Base-by-base conservation (phyloP, 2,113 vertebrate species). In the Ailuropoda melanoleuca region DNA sequence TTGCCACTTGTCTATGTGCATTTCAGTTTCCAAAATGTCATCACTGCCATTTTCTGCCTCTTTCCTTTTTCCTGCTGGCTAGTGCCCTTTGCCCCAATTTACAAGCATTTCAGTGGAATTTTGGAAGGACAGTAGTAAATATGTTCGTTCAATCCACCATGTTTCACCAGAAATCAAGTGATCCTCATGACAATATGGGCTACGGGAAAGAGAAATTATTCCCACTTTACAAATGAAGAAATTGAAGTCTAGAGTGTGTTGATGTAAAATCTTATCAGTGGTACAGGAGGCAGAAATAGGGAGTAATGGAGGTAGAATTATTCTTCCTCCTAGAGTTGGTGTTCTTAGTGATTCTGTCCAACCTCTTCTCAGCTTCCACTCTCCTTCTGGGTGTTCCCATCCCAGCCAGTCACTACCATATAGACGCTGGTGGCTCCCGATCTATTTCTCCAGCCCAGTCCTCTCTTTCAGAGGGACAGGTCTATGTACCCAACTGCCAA, bases 401-500 rank as follows among this genome's bases (percentile, higher is more conserved):
- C 37, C 46, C 46, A 58, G 6, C 18, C 39, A 10, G 6, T 48
- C 23, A 19, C 18, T 21, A 6, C 75, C 6, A 58, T 55, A 24
- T 4, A n/a, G 0, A 24, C 24, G 19, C 39, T 37, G 4, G 12
- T 29, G n/a, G 21, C 64, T n/a, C 19, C 6, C 0, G 1, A 4
- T 31, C 23, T 39, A 29, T 23, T 34, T 55, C 74, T 39, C 43
- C 6, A 93, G 75, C 17, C 34, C 14, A 50, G 14, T 23, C 18
- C 23, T n/a, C 43, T 21, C 48, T 7, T 37, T 17, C 29, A 34
- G 43, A 93, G 46, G 7, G 26, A 60, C 50, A 80, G 58, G 15
- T 31, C 46, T 60, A 13, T 5, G 14, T 62, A 11, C 21, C 37
- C 21, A 60, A 46, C 9, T 17, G 18, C 60, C 86, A 83, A n/a